Evolutionary conservation across 2,888 invertebrate species (phyloP).

Genomic region (Koerneria pararmatus): DNA sequence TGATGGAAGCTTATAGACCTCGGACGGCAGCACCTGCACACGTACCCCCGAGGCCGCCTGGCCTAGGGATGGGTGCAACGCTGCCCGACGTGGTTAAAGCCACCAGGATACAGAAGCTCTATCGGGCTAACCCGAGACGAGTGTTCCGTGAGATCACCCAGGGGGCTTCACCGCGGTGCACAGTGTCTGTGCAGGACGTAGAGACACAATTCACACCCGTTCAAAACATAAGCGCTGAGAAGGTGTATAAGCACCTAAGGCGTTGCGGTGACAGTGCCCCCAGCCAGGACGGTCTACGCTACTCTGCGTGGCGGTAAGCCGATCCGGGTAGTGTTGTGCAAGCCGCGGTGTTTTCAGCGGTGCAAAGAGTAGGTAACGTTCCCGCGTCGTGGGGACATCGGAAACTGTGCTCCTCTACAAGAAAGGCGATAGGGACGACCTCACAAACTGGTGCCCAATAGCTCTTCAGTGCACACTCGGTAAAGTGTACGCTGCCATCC

Average conservation of each 20-base stretch:
- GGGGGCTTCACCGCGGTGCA: too few relatives aligned
- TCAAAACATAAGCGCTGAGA: too few relatives aligned
- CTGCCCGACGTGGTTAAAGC: too few relatives aligned
- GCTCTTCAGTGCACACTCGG: conserved; percentile 31
- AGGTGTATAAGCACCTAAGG: conserved; percentile 2
- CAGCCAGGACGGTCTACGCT: conserved; percentile 42
- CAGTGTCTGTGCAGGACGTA: too few relatives aligned
- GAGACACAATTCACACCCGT: conserved; percentile 3
- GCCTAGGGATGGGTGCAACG: too few relatives aligned
- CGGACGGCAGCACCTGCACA: too few relatives aligned
- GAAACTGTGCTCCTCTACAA: conserved; percentile 43
- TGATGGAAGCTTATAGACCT: too few relatives aligned
- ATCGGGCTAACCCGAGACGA: too few relatives aligned
- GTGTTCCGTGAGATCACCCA: too few relatives aligned
- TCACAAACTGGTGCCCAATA: conserved; percentile 49
- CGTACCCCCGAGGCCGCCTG: too few relatives aligned
- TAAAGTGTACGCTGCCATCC: conserved; percentile 31
- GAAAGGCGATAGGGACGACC: conserved; percentile 32
- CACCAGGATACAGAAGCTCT: too few relatives aligned
- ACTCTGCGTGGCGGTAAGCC: conserved; percentile 26
- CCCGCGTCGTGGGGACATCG: conserved; percentile 32
- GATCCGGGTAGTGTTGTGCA: conserved; percentile 31
- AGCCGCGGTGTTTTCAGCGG: conserved; percentile 16
- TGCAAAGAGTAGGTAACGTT: conserved; percentile 9
- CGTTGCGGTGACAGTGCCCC: conserved; percentile 37